Percentiles rank a stretch among this genome's conserved stretches.
These are phyloP conservation scores for Enteromius mattozi DNA, from an alignment of 2,797 vertebrate species.

Conservation along the genomic window DNA sequence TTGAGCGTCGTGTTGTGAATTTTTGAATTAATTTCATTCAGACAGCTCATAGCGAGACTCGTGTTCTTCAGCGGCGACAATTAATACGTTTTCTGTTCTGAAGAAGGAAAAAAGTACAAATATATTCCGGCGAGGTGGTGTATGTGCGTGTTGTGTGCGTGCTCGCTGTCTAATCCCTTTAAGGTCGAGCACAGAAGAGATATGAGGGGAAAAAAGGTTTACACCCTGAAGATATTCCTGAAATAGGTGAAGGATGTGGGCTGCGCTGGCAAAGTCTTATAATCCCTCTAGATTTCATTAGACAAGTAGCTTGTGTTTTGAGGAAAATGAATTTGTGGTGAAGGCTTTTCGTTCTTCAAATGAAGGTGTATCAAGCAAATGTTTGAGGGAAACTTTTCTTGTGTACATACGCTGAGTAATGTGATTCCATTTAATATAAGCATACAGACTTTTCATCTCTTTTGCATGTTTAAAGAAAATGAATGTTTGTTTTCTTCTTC, in stretches of 20 bases:
- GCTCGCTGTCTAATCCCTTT: constrained; percentile 50
- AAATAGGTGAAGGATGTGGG: constrained; percentile 64
- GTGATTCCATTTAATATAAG: constrained; percentile 49
- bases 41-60: constrained; percentile 12
- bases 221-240: constrained; percentile 58
- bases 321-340: constrained; percentile 63
- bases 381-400: constrained; percentile 53
- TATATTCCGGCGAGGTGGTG: constrained; percentile 15
- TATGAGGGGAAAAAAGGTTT: constrained; percentile 50
- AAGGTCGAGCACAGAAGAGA: constrained; percentile 54
- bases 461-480: constrained; percentile 50
- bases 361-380: constrained; percentile 56
- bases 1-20: constrained; percentile 23
- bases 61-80: constrained; percentile 21
- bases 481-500: constrained; percentile 52
- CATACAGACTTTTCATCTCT: constrained; percentile 41
- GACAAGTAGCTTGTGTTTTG: constrained; percentile 63
- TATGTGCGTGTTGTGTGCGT: constrained; percentile 11
- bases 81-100: constrained; percentile 44
- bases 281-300: constrained; percentile 67
- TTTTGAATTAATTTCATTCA: constrained; percentile 20
- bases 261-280: constrained; percentile 55
- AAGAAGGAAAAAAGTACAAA: constrained; percentile 26
- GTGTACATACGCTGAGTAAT: constrained; percentile 39
- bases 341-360: constrained; percentile 51